Evolutionary conservation across 2,113 vertebrate species (phyloP), one percentile per base, ranked within the genome.

Genomic region (Oncorhynchus tshawytscha): DNA sequence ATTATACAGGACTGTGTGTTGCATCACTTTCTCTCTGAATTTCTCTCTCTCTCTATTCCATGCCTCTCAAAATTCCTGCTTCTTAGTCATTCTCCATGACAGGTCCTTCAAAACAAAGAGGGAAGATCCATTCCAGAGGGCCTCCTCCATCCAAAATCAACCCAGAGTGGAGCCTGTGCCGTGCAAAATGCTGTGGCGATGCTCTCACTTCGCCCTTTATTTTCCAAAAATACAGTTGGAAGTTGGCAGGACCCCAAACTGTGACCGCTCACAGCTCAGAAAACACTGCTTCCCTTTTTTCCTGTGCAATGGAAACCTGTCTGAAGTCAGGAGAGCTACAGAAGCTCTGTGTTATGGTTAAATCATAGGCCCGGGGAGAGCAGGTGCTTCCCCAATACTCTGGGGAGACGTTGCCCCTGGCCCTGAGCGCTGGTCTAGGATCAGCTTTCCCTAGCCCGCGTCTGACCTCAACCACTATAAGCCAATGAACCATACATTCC

Each of bases 91-190:
- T 84, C 67, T 77, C 70, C 72, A 72, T 86, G 77, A 87, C 78
- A 81, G 75, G 57, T 82, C 80, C 74, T 73, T 85, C 66, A 80
- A 80, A 88, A 87, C 85, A 88, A 84, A 84, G 80, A 75, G 72
- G 57, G 77, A 73, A 79, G 80, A 84, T 79, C 70, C 67, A 74
- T 81, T 85, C 86, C 86, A 86, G 79, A 82, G 81, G 25, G 39
- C 64, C 67, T 34, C 66, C 20, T 70, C 15, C 39, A 20, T 87
- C 86, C 85, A 88, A 86, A 68, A 78, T 77, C 87, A 85, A 85
- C 82, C 78, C 39, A 45, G 39, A 45, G 39, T 45, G 39, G 39
- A 45, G 39, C 39, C 71, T 77, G 80, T 73, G 76, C 72, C 29
- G 18, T 78, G 74, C 79, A 76, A 81, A 83, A 45, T 15, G 69